Base-by-base conservation (phyloP, 1,140 invertebrate genomes). In the Trichoplusia ni region DNA sequence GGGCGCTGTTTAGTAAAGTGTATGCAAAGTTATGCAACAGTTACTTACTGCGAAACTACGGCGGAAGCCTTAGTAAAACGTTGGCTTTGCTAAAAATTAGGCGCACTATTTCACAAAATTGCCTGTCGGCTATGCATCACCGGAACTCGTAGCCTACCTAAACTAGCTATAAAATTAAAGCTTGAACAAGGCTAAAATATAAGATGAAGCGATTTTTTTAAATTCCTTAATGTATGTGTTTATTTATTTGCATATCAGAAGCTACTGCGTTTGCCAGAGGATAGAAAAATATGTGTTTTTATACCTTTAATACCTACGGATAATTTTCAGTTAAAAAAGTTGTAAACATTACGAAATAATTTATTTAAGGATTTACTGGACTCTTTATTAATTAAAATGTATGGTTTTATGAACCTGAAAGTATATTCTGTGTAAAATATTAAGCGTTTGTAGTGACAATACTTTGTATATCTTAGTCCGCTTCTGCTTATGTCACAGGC, bases 161-260 rank as follows among this genome's bases (percentile, higher is more conserved):
- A 54, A 54, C 51, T 56, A 56, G 51, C 51, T 38, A 40, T 56
- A 56, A 56, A 56, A 40, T 56, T 56, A 56, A 29, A 35, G 13
- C 35, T 56, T 14, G 6, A 14, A 13, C 21, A 14, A 35, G 9
- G 5, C 21, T 25, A 4, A 11, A 21, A 4, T 16, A 23, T 25
- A 54, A 54, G 33, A 31, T 3, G 0, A 0, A 38, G 49, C 33
- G 46, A 46, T 46, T 16, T 4, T n/a, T n/a, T n/a, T 4, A n/a
- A 5, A 11, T 1, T 13, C 21, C 2, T 18, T 18, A 18, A 11
- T 33, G n/a, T 2, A 31, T 31, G n/a, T 33, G n/a, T n/a, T n/a
- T n/a, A n/a, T n/a, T n/a, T n/a, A n/a, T n/a, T n/a, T n/a, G n/a
- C n/a, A n/a, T n/a, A n/a, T n/a, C n/a, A n/a, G n/a, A n/a, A n/a